Conservation (phyloP, 1,140 invertebrate genomes). For the Anastrepha obliqua region DNA sequence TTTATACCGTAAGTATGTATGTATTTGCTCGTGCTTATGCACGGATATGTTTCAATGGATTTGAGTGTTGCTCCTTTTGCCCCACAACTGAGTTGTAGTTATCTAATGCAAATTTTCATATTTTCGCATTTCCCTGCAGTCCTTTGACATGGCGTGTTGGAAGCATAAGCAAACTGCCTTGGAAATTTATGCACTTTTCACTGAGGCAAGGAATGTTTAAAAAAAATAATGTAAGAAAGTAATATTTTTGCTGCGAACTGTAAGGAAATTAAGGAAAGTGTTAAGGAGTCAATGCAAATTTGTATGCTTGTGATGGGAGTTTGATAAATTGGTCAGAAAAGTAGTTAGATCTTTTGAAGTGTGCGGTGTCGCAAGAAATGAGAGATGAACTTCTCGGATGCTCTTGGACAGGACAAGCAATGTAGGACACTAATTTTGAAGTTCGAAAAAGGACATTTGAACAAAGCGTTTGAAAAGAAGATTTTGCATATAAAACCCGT, state of each 20-base stretch:
- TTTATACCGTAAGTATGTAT: neutral
- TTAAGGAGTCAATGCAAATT: conserved; percentile 1
- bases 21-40: neutral
- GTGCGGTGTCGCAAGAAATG: too few species aligned
- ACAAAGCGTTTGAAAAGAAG: too few species aligned
- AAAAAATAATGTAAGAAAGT: neutral
- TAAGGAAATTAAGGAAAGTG: neutral
- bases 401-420: too few species aligned
- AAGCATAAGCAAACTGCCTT: neutral
- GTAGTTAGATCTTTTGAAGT: neutral
- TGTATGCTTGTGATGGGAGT: neutral
- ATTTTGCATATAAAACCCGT: too few species aligned
- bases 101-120: conserved; percentile 48
- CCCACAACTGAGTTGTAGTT: neutral
- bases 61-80: too few species aligned
- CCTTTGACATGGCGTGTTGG: conserved; percentile 3
- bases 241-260: neutral
- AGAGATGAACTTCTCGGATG: too few species aligned
- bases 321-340: conserved; percentile 8
- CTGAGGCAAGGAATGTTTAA: too few species aligned
- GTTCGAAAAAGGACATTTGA: too few species aligned
- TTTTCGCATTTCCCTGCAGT: neutral
- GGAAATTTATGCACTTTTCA: conserved; percentile 39
- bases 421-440: too few species aligned
- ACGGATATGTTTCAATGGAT: too few species aligned